A percentile compares a stretch with the other conserved stretches of the same genome.
phyloP scores from a whole-genome alignment of 2,888 invertebrate genomes.

The Coleophora deauratella region DNA sequence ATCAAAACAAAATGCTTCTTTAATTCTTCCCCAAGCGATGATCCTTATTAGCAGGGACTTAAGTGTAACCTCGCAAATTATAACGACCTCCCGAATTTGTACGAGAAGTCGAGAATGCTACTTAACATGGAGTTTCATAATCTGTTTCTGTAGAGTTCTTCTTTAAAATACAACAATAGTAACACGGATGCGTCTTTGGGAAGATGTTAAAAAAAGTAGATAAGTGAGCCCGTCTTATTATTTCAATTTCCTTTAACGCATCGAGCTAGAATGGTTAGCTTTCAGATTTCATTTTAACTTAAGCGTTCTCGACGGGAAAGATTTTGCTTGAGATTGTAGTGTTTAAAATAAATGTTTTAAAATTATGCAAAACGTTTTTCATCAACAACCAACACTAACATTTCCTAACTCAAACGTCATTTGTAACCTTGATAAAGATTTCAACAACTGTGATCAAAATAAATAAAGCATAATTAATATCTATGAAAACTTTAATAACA shows the following conservation, averaged over 20 bases:
- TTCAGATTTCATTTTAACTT: no score
- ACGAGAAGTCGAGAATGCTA: conserved; percentile 30
- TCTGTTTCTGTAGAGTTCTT: conserved; percentile 37
- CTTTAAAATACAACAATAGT: no score
- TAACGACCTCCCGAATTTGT: conserved; percentile 54
- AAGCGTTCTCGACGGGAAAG: neutral
- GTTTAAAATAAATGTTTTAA: no score
- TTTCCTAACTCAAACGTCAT: no score
- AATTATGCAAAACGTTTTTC: no score
- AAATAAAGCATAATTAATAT: conserved; percentile 3
- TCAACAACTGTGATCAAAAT: no score
- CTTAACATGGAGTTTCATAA: conserved; percentile 56
- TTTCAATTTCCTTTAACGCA: neutral
- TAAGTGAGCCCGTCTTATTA: neutral
- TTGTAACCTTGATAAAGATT: no score
- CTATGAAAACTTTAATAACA: neutral
- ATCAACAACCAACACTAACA: no score
- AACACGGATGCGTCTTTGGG: conserved; percentile 28
- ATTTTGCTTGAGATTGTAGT: neutral
- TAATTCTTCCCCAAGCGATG: conserved; percentile 63
- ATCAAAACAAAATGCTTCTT: conserved; percentile 64
- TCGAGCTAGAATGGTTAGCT: no score
- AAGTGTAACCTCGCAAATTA: conserved; percentile 68
- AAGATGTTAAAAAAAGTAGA: conserved; percentile 10
- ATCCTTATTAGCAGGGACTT: conserved; percentile 70